phyloP scores from a whole-genome alignment of 2,113 vertebrate species.

The Eulemur rufifrons region DNA sequence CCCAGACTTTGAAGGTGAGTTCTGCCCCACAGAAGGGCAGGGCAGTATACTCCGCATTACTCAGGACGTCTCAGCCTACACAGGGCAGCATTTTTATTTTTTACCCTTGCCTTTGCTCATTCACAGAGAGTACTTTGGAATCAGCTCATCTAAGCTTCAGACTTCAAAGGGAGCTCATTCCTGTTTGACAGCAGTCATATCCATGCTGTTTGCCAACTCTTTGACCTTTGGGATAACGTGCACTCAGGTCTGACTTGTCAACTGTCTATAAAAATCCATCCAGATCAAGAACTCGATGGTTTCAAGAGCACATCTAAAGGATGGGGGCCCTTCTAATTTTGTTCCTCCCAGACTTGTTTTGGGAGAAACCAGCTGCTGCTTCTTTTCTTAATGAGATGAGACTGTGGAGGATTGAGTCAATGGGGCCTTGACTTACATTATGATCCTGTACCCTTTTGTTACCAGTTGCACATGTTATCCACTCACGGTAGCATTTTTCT shows the following conservation, averaged over 20 bases:
- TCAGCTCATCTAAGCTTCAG: constrained; percentile 17
- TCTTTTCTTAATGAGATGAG: constrained; percentile 28
- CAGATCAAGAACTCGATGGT: constrained; percentile 7
- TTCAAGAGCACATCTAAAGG: constrained; percentile 45
- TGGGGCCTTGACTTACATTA: constrained; percentile 9
- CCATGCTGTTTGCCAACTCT: constrained; percentile 6
- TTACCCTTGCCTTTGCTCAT: background rate
- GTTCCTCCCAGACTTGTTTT: constrained; percentile 32
- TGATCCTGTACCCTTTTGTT: constrained; percentile 49
- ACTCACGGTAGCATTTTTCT: constrained; percentile 27
- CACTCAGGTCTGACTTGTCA: constrained; percentile 39
- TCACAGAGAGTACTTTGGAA: background rate
- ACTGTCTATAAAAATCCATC: constrained; percentile 29
- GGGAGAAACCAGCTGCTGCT: constrained; percentile 23
- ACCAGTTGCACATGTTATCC: background rate
- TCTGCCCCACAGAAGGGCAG: background rate
- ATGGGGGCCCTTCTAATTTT: constrained; percentile 44
- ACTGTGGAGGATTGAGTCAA: background rate
- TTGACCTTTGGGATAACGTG: constrained; percentile 50
- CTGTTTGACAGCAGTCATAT: constrained; percentile 16
- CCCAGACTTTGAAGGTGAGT: background rate
- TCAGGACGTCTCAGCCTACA: constrained; percentile 1
- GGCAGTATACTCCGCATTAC: background rate
- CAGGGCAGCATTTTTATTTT: background rate
- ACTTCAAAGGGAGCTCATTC: constrained; percentile 59